Percentiles rank a stretch among this genome's conserved stretches.
phyloP scores from a whole-genome alignment of 1,140 invertebrate genomes.

The Pseudomyrmex concolor region DNA sequence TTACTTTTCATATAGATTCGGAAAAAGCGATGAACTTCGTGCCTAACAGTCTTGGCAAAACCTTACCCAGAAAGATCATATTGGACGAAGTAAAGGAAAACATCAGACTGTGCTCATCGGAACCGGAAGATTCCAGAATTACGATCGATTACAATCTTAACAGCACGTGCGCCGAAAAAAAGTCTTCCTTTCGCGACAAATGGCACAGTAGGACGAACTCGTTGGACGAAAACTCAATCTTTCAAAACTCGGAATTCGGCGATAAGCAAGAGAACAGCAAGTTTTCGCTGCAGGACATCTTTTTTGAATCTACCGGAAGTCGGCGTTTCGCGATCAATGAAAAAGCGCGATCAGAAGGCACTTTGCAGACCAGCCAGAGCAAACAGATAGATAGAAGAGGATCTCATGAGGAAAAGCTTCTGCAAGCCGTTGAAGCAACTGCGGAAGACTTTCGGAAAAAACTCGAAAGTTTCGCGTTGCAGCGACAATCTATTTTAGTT shows the following conservation, averaged over 20 bases:
- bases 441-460: conserved; percentile 73
- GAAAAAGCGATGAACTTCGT: conserved; percentile 74
- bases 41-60: conserved; percentile 74
- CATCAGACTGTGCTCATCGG: conserved; percentile 64
- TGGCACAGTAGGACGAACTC: conserved; percentile 74
- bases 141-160: conserved; percentile 75
- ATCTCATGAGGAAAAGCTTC: conserved; percentile 53
- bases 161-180: conserved; percentile 65
- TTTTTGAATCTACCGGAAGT: conserved; percentile 40
- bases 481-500: conserved; percentile 41
- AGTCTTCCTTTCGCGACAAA: conserved; percentile 67
- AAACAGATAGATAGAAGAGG: conserved; percentile 32
- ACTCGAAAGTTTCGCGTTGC: conserved; percentile 70
- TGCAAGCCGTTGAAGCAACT: conserved; percentile 71
- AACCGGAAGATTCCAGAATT: conserved; percentile 24
- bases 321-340: conserved; percentile 39
- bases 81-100: conserved; percentile 68
- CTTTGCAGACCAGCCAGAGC: conserved; percentile 1
- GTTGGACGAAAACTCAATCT: conserved; percentile 74
- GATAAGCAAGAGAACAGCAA: conserved; percentile 59
- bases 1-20: conserved; percentile 33
- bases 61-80: conserved; percentile 59
- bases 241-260: conserved; percentile 46
- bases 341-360: conserved; percentile 73
- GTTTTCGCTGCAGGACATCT: conserved; percentile 71